These are phyloP conservation scores for Amiota minor DNA, from an alignment of 2,888 invertebrate genomes.

Conservation along the genomic window DNA sequence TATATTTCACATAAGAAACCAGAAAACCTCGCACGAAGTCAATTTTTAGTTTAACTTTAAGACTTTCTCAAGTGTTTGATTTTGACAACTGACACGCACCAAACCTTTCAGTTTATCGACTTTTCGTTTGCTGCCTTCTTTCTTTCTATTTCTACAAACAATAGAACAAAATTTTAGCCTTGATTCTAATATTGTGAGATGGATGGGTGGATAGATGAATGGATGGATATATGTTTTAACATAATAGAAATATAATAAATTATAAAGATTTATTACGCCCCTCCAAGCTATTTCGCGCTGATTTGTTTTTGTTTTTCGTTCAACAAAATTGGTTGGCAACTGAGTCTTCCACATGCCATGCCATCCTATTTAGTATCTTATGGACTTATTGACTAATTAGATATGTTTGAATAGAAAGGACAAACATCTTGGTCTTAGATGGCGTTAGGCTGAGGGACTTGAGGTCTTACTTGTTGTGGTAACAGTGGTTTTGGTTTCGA, in stretches of 20 bases:
- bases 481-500: background rate
- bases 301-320: background rate
- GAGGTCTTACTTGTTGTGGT: background rate
- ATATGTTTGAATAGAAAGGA: background rate
- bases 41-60: too few relatives aligned
- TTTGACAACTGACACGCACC: too few relatives aligned
- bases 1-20: too few relatives aligned
- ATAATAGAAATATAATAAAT: constrained; percentile 59
- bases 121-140: too few relatives aligned
- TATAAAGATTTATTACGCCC: constrained; percentile 62
- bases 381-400: background rate
- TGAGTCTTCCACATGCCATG: too few relatives aligned
- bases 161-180: too few relatives aligned
- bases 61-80: too few relatives aligned
- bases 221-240: constrained; percentile 19
- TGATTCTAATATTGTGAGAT: too few relatives aligned
- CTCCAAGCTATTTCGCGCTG: constrained; percentile 27
- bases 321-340: background rate
- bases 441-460: background rate
- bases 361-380: background rate
- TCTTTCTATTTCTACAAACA: too few relatives aligned
- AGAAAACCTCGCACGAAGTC: too few relatives aligned
- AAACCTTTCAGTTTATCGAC: too few relatives aligned
- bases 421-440: background rate
- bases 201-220: too few relatives aligned